Conservation (phyloP, 2,113 vertebrate species). For the Osmerus eperlanus region DNA sequence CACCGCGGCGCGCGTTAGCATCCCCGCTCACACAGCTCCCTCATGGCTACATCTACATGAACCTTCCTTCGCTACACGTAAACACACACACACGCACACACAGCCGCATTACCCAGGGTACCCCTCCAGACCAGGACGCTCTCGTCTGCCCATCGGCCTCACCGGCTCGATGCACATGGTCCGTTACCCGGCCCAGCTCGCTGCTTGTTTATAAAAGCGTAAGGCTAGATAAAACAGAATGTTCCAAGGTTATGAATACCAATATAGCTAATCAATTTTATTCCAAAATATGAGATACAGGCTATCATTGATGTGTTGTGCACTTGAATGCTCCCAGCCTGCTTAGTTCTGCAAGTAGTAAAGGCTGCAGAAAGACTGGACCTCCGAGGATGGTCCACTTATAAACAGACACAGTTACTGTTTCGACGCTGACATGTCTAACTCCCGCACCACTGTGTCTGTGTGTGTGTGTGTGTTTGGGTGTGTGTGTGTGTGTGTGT, state of each 20-base stretch:
- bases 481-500: no score
- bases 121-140: slow-evolving; percentile 30
- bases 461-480: no score
- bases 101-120: slow-evolving; percentile 50
- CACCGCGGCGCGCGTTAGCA: slow-evolving; percentile 54
- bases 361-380: no score
- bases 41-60: slow-evolving; percentile 57
- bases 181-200: slow-evolving; percentile 38
- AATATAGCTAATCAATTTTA: slow-evolving; percentile 75
- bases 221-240: slow-evolving; percentile 75
- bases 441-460: no score
- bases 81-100: slow-evolving; percentile 50
- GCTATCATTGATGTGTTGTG: slow-evolving; percentile 65
- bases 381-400: no score
- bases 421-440: no score
- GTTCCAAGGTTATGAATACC: slow-evolving; percentile 72
- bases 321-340: slow-evolving; percentile 45
- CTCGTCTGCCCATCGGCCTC: slow-evolving; percentile 46
- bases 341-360: slow-evolving; percentile 14
- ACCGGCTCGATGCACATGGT: slow-evolving; percentile 34
- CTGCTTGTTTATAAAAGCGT: slow-evolving; percentile 73
- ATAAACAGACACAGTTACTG: no score
- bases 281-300: slow-evolving; percentile 66
- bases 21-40: slow-evolving; percentile 49
- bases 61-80: slow-evolving; percentile 41